A percentile compares a stretch with the other conserved stretches of the same genome.
These are phyloP conservation scores for Notothenia rossii DNA, from an alignment of 2,113 vertebrate genomes.

Conservation along the genomic window DNA sequence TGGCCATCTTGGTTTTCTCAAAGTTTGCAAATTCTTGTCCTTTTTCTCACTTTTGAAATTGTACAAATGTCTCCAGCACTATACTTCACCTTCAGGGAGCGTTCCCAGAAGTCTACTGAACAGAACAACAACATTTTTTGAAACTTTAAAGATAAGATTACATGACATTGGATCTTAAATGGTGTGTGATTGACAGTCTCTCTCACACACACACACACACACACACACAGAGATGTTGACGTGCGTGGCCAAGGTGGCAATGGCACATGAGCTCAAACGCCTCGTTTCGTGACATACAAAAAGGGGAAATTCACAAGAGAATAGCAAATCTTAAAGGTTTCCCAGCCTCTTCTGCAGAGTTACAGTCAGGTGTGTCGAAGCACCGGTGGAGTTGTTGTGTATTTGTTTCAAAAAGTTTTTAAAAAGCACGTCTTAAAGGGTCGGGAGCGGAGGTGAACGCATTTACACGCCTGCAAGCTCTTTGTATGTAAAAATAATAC, in stretches of 20 bases:
- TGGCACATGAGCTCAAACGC: constrained; percentile 62
- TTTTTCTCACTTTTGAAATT: too few species aligned
- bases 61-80: not conserved
- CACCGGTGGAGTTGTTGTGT: constrained; percentile 59
- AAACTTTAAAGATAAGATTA: constrained; percentile 24
- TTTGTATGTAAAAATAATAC: constrained; percentile 17
- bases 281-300: constrained; percentile 4
- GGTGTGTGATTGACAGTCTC: constrained; percentile 16
- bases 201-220: constrained; percentile 18
- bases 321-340: constrained; percentile 58
- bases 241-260: constrained; percentile 62
- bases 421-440: constrained; percentile 64
- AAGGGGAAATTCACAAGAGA: constrained; percentile 25
- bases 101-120: constrained; percentile 42
- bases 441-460: not conserved
- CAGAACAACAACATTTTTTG: constrained; percentile 12
- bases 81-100: constrained; percentile 17
- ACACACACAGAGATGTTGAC: constrained; percentile 40
- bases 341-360: not conserved
- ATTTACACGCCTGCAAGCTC: constrained; percentile 17
- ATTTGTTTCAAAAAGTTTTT: not conserved
- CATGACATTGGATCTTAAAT: constrained; percentile 23
- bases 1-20: too few species aligned
- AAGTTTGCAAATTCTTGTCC: too few species aligned
- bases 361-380: constrained; percentile 68